phyloP scores from a whole-genome alignment of 2,888 invertebrate genomes.

The Aphelenchoides bicaudatus region DNA sequence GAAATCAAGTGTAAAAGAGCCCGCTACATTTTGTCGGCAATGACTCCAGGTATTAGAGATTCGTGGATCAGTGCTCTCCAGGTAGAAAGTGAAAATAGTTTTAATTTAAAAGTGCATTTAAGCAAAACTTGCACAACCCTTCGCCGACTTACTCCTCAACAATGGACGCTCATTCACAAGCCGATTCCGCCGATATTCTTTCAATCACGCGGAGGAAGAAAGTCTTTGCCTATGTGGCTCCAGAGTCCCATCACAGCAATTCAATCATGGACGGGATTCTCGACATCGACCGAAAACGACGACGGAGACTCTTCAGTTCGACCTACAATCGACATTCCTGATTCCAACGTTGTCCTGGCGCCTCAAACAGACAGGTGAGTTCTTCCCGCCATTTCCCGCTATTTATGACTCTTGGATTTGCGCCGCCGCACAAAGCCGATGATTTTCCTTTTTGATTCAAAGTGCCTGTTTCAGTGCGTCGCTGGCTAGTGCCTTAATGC shows the following conservation, averaged over 20 bases:
- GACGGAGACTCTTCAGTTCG: slow-evolving; percentile 4
- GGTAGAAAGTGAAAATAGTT: too few species aligned
- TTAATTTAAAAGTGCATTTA: too few species aligned
- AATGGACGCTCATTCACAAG: slow-evolving; percentile 47
- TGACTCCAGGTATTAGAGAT: slow-evolving; percentile 61
- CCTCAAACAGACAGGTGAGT: slow-evolving; percentile 10
- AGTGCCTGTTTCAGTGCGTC: background rate
- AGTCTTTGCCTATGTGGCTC: slow-evolving; percentile 61
- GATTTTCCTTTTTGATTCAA: too few species aligned
- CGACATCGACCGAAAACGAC: background rate
- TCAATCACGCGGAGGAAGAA: slow-evolving; percentile 47
- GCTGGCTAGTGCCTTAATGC: slow-evolving; percentile 4
- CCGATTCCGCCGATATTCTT: slow-evolving; percentile 53
- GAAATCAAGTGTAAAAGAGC: slow-evolving; percentile 56
- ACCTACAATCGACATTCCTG: slow-evolving; percentile 6
- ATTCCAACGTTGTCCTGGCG: background rate
- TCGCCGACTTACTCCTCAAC: slow-evolving; percentile 53
- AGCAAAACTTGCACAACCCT: slow-evolving; percentile 53
- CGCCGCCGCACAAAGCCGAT: too few species aligned
- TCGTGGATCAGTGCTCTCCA: slow-evolving; percentile 58
- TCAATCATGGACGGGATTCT: slow-evolving; percentile 53
- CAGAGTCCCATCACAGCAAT: slow-evolving; percentile 59
- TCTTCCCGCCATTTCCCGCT: too few species aligned
- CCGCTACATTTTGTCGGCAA: slow-evolving; percentile 56
- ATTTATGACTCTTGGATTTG: too few species aligned